These are phyloP conservation scores for Lepus europaeus DNA, from an alignment of 2,113 vertebrate species.

Conservation along the genomic window DNA sequence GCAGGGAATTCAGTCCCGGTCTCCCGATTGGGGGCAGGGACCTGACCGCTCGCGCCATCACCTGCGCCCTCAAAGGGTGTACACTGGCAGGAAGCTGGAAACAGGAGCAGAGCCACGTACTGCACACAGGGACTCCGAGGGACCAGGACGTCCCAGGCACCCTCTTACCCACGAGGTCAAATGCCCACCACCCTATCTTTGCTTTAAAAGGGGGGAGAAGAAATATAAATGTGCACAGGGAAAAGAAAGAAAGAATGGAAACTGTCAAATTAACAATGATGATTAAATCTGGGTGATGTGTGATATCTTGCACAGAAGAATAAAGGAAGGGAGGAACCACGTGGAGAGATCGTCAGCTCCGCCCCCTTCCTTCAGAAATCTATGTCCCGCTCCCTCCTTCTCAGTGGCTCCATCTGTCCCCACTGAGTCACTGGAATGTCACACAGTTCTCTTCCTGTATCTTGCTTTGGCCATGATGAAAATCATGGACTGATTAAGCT, in stretches of 20 bases:
- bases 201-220: not conserved
- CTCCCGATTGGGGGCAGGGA: too few relatives aligned
- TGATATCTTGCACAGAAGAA: conserved; percentile 14
- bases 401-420: not conserved
- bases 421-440: not conserved
- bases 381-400: not conserved
- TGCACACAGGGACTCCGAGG: too few relatives aligned
- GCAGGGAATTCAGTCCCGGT: too few relatives aligned
- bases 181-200: not conserved
- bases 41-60: too few relatives aligned
- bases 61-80: too few relatives aligned
- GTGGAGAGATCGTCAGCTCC: not conserved
- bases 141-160: too few relatives aligned
- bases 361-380: not conserved
- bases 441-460: not conserved
- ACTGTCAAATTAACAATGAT: not conserved
- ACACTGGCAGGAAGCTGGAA: too few relatives aligned
- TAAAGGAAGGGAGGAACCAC: not conserved
- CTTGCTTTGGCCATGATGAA: not conserved
- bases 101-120: too few relatives aligned
- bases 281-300: not conserved
- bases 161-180: too few relatives aligned
- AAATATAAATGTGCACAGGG: not conserved
- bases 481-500: not conserved
- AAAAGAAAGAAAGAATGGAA: not conserved